Evolutionary conservation across 2,113 vertebrate species (phyloP), one percentile per base, ranked within the genome.

Genomic region (Gambusia affinis): DNA sequence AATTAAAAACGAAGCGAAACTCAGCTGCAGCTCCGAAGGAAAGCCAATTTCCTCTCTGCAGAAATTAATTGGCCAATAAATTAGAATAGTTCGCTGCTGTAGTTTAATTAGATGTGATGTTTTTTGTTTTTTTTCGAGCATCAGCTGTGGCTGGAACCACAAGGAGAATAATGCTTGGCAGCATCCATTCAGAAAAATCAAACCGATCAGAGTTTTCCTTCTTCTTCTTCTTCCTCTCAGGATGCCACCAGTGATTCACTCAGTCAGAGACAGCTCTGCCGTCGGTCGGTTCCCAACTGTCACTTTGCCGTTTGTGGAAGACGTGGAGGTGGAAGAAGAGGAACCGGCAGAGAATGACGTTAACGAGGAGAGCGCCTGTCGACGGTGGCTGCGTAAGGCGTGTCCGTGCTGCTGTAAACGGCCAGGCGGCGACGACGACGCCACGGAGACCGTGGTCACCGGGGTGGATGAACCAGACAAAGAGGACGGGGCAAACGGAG

Each of bases 211-310:
- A 54, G 3, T 57, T 42, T 14, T 42, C 15, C 39, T 62, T 57
- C 65, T 63, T 67, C 27, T 42, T 42, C 12, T 62, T 60, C 66
- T 63, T 67, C 27, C 27, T 27, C 27, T 51, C 81, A 94, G 89
- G 67, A 94, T 94, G 92, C 77, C 90, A 54, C 70, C 61, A 11
- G 87, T 73, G 70, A 78, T 28, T 0, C 37, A 15, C 2, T 85
- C 89, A 4, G 17, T 76, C 64, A 78, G 92, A 71, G 44, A 81
- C 82, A 76, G 71, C 8, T 80, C 86, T 27, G 73, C 82, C 2
- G 79, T 92, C n/a, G 94, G 93, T 11, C 90, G 94, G 11, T 94
- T 93, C 75, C 92, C 93, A 6, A 22, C 76, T 0, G 79, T 91
- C 76, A 88, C 85, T 27, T 65, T 91, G 8, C 66, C 30, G 6